phyloP scores from a whole-genome alignment of 2,888 invertebrate genomes.

The Choreutis nemorana region DNA sequence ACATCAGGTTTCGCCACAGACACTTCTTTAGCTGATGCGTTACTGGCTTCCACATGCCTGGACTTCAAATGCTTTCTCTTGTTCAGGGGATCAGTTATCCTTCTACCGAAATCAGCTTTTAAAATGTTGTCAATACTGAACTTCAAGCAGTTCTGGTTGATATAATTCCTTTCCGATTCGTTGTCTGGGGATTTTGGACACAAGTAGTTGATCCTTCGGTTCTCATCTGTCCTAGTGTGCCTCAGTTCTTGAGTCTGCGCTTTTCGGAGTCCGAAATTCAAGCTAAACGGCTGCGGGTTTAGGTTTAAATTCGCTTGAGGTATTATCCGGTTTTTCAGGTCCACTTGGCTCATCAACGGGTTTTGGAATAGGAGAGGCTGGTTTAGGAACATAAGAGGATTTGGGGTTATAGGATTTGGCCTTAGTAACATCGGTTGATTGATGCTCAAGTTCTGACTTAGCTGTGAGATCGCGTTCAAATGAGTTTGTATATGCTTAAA shows the following conservation, averaged over 20 bases:
- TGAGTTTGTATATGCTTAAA: slow-evolving; percentile 75
- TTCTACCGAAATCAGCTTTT: slow-evolving; percentile 82
- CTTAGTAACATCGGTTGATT: slow-evolving; percentile 48
- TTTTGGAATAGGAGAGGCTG: slow-evolving; percentile 52
- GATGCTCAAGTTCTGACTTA: slow-evolving; percentile 59
- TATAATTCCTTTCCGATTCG: slow-evolving; percentile 43
- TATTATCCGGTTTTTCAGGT: slow-evolving; percentile 36
- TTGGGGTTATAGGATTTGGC: slow-evolving; percentile 58
- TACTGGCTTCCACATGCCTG: slow-evolving; percentile 29
- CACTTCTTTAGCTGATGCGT: slow-evolving; percentile 36
- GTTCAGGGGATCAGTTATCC: slow-evolving; percentile 73
- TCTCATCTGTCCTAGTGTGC: slow-evolving; percentile 33
- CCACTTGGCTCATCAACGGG: slow-evolving; percentile 42
- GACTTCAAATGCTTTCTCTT: slow-evolving; percentile 60
- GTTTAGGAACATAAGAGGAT: slow-evolving; percentile 57
- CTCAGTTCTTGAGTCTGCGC: slow-evolving; percentile 25
- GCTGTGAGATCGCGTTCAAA: slow-evolving; percentile 72
- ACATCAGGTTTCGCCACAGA: slow-evolving; percentile 25
- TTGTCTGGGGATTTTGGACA: slow-evolving; percentile 45
- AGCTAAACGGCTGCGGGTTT: slow-evolving; percentile 33
- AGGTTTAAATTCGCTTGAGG: slow-evolving; percentile 33
- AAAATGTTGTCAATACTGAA: slow-evolving; percentile 90
- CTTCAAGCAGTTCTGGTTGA: slow-evolving; percentile 70
- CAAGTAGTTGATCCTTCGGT: slow-evolving; percentile 29
- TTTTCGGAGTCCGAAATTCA: slow-evolving; percentile 37